Evolutionary conservation across 2,888 invertebrate genomes (phyloP), one percentile per base, ranked within the genome.

Genomic region (Perizoma affinitatum): DNA sequence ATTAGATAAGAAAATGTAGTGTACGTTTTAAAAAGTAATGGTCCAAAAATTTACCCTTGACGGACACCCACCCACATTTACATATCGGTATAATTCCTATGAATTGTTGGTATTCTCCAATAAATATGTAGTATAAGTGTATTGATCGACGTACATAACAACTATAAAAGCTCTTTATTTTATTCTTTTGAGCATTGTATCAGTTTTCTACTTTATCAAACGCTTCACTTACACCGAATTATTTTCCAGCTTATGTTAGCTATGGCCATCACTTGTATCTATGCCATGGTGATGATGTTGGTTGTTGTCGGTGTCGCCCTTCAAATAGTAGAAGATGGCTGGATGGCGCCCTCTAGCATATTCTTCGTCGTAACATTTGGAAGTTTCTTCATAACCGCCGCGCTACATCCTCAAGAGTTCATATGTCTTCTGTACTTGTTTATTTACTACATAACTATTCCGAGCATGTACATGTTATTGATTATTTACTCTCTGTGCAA

Each of bases 401-500:
- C 95, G 0, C 79, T 98, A 46, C 98, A 98, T 85, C 98, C 98
- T 0, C 92, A 91, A 79, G 97, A 97, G 86, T 93, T 96, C 54
- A 83, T 90, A 47, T 97, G 97, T 67, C 84, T 98, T n/a, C 82
- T 95, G 42, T 96, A 95, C 72, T 94, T 96, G 10, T 79, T 94
- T 61, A 94, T 98, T 44, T 98, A 98, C 83, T 91, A 90, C 61
- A 95, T 98, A 49, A 97, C 98, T 5, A 97, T 98, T 54, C 98
- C 98, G 0, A 97, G 97, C 68, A 98, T 98, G 96, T 98, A 98
- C 84, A 95, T 98, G 94, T 89, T 98, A 78, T 93, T 98, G 55
- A 96, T 98, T 69, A 96, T 98, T 58, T 98, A 97, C 82, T 97
- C 98, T 0, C 93, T 98, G 35, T 97, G 98, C 81, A 98, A 98